phyloP scores from a whole-genome alignment of 2,797 vertebrate species.

The Nyctibius grandis region DNA sequence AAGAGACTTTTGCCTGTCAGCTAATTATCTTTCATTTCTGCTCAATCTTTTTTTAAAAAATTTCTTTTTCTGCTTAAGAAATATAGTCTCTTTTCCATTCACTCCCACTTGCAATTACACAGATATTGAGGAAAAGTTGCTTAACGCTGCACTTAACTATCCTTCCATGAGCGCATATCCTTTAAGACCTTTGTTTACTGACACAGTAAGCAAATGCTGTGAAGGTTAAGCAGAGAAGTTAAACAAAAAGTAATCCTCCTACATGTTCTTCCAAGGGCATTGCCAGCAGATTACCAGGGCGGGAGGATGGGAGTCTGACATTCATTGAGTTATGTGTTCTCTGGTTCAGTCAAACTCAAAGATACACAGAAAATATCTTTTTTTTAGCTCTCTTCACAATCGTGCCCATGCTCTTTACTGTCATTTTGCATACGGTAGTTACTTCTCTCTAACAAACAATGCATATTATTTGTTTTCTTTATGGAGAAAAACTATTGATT shows the following conservation, averaged over 20 bases:
- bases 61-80: background rate
- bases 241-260: slow-evolving; percentile 43
- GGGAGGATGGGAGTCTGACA: background rate
- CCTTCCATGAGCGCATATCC: background rate
- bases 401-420: background rate
- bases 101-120: background rate
- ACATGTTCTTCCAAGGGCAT: background rate
- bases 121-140: background rate
- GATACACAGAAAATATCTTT: background rate
- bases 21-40: background rate
- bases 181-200: slow-evolving; percentile 20
- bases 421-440: background rate
- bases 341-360: background rate
- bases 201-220: slow-evolving; percentile 8
- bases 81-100: background rate
- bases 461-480: background rate
- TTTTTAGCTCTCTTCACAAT: background rate
- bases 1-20: background rate
- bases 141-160: background rate
- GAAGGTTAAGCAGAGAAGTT: slow-evolving; percentile 27
- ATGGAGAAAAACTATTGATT: background rate
- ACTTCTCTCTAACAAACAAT: background rate
- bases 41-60: background rate
- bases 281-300: background rate
- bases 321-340: background rate